Base-by-base conservation (phyloP, 2,888 invertebrate species). In the Exocentrus adspersus region DNA sequence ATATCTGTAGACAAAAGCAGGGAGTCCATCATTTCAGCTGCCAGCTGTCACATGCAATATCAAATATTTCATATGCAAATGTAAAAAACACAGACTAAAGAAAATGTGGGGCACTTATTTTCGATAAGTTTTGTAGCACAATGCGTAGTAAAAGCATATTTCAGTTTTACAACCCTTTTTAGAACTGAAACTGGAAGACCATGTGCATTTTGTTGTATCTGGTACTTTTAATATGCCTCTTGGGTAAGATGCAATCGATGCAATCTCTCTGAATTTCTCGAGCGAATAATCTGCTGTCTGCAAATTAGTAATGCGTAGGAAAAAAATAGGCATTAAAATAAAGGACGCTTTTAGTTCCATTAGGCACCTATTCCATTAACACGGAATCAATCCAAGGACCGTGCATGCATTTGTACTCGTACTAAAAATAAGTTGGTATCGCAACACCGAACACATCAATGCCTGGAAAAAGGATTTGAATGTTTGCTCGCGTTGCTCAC, bases 381-480 rank as follows among this genome's bases (percentile, higher is more conserved):
- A 5, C 12, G n/a, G n/a, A 37, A 37, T 37, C 1, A 37, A 37
- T 37, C 14, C 12, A 37, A 5, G n/a, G n/a, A n/a, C n/a, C n/a
- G 14, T 37, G 2, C 37, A n/a, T n/a, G 37, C 37, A 14, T 14
- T n/a, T 37, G 14, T 21, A 14, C 14, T 24, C 28, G 10, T 16
- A 48, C 14, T 48, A 28, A 45, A 45, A 45, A 20, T 41, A 45
- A 48, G 48, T 48, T 24, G 28, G 16, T 24, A 7, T 12, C 21
- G 28, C n/a, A 24, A 24, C 48, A 24, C 17, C 12, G 32, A 53
- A 53, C 41, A 41, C 41, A 48, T 48, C 28, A 21, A 14, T 16
- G 42, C 21, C 12, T 42, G 41, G 41, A 53, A 53, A 21, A 41
- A 37, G 24, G 10, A 53, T 41, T 42, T 42, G 16, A 52, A 41